Conservation (phyloP, 2,113 vertebrate genomes). For the Globicephala melas region DNA sequence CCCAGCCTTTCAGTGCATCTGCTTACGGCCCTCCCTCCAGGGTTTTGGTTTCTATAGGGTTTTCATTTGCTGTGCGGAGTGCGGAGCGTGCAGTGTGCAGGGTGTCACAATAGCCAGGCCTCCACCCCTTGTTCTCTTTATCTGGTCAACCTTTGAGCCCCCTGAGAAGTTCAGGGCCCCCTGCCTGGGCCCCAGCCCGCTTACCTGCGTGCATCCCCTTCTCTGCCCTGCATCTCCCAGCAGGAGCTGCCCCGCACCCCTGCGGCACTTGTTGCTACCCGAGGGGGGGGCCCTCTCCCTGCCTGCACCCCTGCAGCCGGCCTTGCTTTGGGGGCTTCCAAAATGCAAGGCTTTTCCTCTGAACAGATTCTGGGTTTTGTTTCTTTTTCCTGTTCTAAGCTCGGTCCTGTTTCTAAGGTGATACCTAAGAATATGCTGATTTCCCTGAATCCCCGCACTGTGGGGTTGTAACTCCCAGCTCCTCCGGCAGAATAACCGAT, state of each 20-base stretch:
- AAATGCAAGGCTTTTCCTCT: not conserved
- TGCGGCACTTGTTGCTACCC: not conserved
- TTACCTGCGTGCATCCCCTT: not conserved
- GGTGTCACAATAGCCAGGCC: rapidly evolving
- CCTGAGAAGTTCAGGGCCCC: not conserved
- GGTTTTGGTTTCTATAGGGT: not conserved
- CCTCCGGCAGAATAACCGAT: rapidly evolving
- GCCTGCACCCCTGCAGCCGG: not conserved
- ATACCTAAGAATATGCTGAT: rapidly evolving
- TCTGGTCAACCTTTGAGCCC: not conserved
- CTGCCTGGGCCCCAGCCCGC: not conserved
- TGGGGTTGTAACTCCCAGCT: rapidly evolving
- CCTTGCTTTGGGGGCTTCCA: not conserved
- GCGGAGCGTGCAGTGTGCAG: rapidly evolving
- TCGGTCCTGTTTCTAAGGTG: no score
- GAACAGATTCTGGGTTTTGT: no score
- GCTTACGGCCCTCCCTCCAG: not conserved
- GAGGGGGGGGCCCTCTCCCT: not conserved
- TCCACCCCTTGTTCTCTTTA: rapidly evolving
- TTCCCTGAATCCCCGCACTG: not conserved
- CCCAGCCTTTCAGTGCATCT: not conserved
- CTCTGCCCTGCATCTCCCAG: rapidly evolving
- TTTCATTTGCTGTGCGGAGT: not conserved
- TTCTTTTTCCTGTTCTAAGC: not conserved
- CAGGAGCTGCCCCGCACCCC: no score